Conservation (phyloP, 2,888 invertebrate species). For the Dicycla oo region DNA sequence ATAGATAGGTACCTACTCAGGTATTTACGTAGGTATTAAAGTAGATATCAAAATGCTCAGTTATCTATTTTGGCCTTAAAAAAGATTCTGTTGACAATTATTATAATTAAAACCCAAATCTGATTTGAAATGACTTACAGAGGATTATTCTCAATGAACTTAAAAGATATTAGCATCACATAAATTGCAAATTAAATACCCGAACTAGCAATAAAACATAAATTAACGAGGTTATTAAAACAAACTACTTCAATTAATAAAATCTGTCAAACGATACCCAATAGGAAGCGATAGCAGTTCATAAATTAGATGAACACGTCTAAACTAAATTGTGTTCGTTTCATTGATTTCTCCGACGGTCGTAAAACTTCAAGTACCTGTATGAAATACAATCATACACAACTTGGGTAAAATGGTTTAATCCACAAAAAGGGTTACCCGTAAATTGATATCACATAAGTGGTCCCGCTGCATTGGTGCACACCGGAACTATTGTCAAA, state of each 20-base stretch:
- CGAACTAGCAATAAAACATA: conserved; percentile 30
- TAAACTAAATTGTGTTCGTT: conserved; percentile 18
- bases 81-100: background rate
- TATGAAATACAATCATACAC: background rate
- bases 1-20: background rate
- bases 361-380: conserved; percentile 32
- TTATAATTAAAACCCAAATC: background rate
- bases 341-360: conserved; percentile 51
- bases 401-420: conserved; percentile 5
- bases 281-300: conserved; percentile 26
- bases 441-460: background rate
- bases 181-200: conserved; percentile 25
- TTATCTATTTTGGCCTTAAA: conserved; percentile 1
- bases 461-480: background rate
- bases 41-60: background rate
- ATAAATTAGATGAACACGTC: conserved; percentile 28
- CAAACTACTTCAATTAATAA: conserved; percentile 38
- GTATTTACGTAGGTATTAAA: too few relatives aligned
- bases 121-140: background rate
- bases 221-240: conserved; percentile 35
- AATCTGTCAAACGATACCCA: conserved; percentile 35
- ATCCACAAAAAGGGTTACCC: background rate
- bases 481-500: background rate
- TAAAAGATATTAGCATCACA: conserved; percentile 13
- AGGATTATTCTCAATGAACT: conserved; percentile 13